A percentile compares a stretch with the other conserved stretches of the same genome.
Evolutionary conservation across 1,140 invertebrate genomes (phyloP).

Genomic region (Bathynomus jamesi): DNA sequence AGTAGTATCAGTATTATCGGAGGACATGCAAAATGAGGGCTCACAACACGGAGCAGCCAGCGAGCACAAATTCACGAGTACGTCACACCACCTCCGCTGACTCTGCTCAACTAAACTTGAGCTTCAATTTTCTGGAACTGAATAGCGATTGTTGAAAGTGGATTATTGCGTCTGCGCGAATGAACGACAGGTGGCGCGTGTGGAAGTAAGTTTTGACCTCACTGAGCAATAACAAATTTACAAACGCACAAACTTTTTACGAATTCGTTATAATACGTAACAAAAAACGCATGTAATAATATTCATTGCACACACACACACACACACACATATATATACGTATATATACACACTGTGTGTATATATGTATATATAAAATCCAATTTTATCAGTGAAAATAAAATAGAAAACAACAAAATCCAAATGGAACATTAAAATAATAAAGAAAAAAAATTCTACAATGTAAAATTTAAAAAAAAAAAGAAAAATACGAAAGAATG

Average conservation of each 20-base stretch:
- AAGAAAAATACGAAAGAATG: no score
- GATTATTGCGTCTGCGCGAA: not conserved
- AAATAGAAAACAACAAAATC: not conserved
- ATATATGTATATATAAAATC: no score
- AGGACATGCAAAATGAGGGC: not conserved
- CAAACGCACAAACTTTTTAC: no score
- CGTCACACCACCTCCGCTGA: conserved; percentile 19
- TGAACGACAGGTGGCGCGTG: not conserved
- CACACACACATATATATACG: no score
- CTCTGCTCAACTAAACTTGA: conserved; percentile 10
- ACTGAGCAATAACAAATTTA: no score
- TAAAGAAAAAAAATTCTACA: not conserved
- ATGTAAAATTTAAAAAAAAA: no score
- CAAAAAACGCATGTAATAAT: not conserved
- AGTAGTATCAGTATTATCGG: conserved; percentile 22
- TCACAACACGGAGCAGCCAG: not conserved
- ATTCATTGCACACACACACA: not conserved
- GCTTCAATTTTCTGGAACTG: not conserved
- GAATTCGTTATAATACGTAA: no score
- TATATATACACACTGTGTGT: no score
- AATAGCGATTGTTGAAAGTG: not conserved
- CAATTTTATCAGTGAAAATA: not conserved
- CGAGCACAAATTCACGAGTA: not conserved
- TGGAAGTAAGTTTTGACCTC: no score
- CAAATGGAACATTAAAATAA: not conserved